Evolutionary conservation across 1,140 invertebrate species (phyloP).

Genomic region (Luehdorfia chinensis): DNA sequence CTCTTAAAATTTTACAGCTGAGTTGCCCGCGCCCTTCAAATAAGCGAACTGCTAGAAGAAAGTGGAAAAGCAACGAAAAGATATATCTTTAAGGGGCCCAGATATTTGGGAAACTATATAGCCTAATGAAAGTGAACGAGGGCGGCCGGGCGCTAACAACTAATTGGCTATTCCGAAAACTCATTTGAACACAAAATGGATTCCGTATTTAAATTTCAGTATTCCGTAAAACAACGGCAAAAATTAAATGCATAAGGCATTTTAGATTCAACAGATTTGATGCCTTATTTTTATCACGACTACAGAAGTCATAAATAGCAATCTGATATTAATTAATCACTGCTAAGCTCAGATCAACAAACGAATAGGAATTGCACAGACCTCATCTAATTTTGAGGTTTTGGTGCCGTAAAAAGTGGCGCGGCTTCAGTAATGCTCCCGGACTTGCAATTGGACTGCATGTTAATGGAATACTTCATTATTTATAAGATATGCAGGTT

Average conservation of each 20-base stretch:
- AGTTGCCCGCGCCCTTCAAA: conserved; percentile 41
- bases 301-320: too few relatives aligned
- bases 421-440: too few relatives aligned
- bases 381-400: too few relatives aligned
- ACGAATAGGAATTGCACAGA: background rate
- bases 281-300: conserved; percentile 2
- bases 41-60: conserved; percentile 54
- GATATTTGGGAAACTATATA: conserved; percentile 75
- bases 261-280: conserved; percentile 50
- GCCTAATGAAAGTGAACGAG: conserved; percentile 74
- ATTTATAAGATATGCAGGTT: too few relatives aligned
- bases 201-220: conserved; percentile 76
- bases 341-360: too few relatives aligned
- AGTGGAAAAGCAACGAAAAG: conserved; percentile 61
- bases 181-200: conserved; percentile 77
- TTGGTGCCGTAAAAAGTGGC: too few relatives aligned
- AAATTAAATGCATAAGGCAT: conserved; percentile 65
- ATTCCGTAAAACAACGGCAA: conserved; percentile 69
- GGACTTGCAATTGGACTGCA: too few relatives aligned
- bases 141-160: conserved; percentile 73
- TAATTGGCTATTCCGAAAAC: conserved; percentile 76
- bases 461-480: too few relatives aligned
- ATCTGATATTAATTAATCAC: too few relatives aligned
- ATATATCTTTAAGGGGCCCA: conserved; percentile 65
- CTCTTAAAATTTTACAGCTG: conserved; percentile 62